phyloP scores from a whole-genome alignment of 2,888 invertebrate genomes.

The Catocala fraxini region DNA sequence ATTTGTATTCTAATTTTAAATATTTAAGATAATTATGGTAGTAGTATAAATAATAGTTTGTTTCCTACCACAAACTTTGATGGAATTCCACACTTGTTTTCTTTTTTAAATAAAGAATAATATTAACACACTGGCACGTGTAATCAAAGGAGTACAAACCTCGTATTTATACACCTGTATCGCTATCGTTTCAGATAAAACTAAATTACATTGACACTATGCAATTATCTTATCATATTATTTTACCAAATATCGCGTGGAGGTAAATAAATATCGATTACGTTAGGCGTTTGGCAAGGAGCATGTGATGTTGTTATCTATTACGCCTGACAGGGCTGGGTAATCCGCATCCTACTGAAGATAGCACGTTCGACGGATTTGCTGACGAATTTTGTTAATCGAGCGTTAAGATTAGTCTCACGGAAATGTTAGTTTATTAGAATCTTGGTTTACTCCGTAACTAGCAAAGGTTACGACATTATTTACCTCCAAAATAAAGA shows the following conservation, averaged over 20 bases:
- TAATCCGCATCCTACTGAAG: slow-evolving; percentile 72
- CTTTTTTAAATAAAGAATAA: not conserved
- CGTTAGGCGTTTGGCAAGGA: slow-evolving; percentile 53
- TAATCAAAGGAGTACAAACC: slow-evolving; percentile 5
- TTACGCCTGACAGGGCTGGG: slow-evolving; percentile 62
- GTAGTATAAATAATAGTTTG: no score
- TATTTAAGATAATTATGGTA: no score
- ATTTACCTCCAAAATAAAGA: not conserved
- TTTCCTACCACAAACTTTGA: no score
- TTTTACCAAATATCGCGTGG: slow-evolving; percentile 51
- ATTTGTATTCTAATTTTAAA: no score
- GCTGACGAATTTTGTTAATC: slow-evolving; percentile 64
- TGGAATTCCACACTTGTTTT: not conserved
- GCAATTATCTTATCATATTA: slow-evolving; percentile 52
- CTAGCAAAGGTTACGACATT: not conserved
- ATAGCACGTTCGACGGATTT: slow-evolving; percentile 71
- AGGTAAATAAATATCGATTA: slow-evolving; percentile 54
- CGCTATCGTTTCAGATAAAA: slow-evolving; percentile 30
- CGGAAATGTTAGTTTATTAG: slow-evolving; percentile 52
- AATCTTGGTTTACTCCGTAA: slow-evolving; percentile 28
- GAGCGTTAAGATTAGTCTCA: slow-evolving; percentile 67
- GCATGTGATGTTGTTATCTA: slow-evolving; percentile 65
- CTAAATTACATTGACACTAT: slow-evolving; percentile 41
- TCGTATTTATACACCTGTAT: slow-evolving; percentile 9
- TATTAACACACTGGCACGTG: not conserved